These are phyloP conservation scores for Falcaria lacertinaria DNA, from an alignment of 2,888 invertebrate species.

Conservation along the genomic window DNA sequence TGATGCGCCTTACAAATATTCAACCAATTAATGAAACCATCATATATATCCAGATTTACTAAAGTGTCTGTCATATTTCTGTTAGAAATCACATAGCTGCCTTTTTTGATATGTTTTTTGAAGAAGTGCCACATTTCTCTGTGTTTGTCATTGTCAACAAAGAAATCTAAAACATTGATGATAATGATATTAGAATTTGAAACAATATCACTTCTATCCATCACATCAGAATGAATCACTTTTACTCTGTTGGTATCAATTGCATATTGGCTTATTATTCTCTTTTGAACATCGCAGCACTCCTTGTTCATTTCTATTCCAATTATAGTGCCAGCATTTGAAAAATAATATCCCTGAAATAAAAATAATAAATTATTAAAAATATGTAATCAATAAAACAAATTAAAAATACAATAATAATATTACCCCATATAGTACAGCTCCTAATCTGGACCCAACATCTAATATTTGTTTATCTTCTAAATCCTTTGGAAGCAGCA, in stretches of 20 bases:
- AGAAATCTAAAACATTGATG: conserved; percentile 86
- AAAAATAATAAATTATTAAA: conserved; percentile 6
- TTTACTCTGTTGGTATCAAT: conserved; percentile 72
- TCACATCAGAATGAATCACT: conserved; percentile 80
- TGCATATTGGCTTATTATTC: conserved; percentile 74
- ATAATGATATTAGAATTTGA: conserved; percentile 80
- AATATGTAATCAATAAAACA: conserved; percentile 1
- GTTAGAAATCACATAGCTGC: conserved; percentile 78
- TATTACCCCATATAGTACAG: conserved; percentile 83
- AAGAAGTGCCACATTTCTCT: conserved; percentile 81
- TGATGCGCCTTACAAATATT: conserved; percentile 59
- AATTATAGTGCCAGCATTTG: conserved; percentile 77
- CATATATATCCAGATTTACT: conserved; percentile 61
- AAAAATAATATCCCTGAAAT: conserved; percentile 81
- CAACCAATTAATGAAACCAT: conserved; percentile 72
- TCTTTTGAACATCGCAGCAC: conserved; percentile 81
- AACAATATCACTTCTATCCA: conserved; percentile 75
- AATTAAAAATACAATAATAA: background rate
- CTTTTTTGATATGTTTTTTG: conserved; percentile 71
- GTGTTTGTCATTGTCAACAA: conserved; percentile 79
- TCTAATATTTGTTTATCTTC: conserved; percentile 81
- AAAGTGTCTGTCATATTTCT: conserved; percentile 80
- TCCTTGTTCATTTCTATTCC: conserved; percentile 86
- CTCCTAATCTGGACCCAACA: conserved; percentile 85
- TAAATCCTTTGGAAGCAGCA: conserved; percentile 79